Evolutionary conservation across 2,113 vertebrate genomes (phyloP), one percentile per base, ranked within the genome.

Genomic region (Arizona elegans): DNA sequence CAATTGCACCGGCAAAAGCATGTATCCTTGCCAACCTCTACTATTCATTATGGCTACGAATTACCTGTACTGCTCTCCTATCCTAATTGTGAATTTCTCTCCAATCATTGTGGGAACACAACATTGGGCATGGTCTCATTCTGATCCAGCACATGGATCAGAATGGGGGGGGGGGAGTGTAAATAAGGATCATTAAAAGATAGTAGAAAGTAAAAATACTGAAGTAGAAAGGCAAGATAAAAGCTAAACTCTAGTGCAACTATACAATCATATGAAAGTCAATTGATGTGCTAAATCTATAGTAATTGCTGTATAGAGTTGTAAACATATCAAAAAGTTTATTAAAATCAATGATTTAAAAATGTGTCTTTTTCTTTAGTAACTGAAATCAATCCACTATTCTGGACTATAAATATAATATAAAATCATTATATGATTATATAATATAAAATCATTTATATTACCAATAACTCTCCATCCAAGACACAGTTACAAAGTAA

Each of bases 291-390:
- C 75, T 90, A 90, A 86, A 93, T 87, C 92, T 90, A 50, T 33
- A 93, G n/a, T 65, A 90, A 86, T 26, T 12, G 56, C 29, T 90
- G 5, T 19, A 90, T 90, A 90, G 86, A 90, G 88, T 21, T 90
- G 26, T 38, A 19, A 90, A 93, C 65, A 87, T 62, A 93, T 87
- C n/a, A 89, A 90, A 90, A 93, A 54, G 56, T 65, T 93, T 89
- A 93, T 93, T 87, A 65, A 90, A 93, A 93, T 65, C 92, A 93
- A 87, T 90, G 56, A 87, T 90, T 93, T 93, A 65, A 93, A 93
- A 53, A 93, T 87, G 56, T 87, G 56, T 81, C 47, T 65, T 86
- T 88, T 87, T 65, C 55, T 58, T 62, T 55, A 33, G 75, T 58
- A 81, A 93, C 53, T 90, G 92, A 90, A 93, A 93, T 93, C 85